phyloP scores from a whole-genome alignment of 2,797 vertebrate genomes.

The Gymnocypris eckloni region DNA sequence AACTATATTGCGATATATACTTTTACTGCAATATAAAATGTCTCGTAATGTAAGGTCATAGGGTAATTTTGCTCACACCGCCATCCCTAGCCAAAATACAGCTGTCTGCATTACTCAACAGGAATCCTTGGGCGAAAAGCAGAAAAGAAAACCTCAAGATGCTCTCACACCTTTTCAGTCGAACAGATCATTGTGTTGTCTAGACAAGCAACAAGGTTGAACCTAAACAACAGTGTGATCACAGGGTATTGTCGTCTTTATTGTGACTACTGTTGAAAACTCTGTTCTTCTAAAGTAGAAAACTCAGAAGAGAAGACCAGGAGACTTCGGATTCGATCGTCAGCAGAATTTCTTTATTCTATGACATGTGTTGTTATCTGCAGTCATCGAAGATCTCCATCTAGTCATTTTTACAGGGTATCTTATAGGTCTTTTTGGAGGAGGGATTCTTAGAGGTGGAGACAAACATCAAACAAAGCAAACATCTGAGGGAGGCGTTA shows the following conservation, averaged over 20 bases:
- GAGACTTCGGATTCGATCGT: too few relatives aligned
- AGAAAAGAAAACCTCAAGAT: slow-evolving; percentile 44
- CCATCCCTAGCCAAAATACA: slow-evolving; percentile 72
- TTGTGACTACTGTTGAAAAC: slow-evolving; percentile 66
- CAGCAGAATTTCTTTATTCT: too few relatives aligned
- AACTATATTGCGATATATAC: neutral
- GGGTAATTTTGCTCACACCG: neutral
- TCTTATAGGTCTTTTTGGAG: too few relatives aligned
- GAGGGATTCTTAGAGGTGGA: too few relatives aligned
- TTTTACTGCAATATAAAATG: neutral
- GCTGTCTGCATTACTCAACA: slow-evolving; percentile 57
- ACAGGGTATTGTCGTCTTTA: slow-evolving; percentile 69
- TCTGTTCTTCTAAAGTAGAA: too few relatives aligned
- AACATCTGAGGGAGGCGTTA: too few relatives aligned
- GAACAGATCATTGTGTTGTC: slow-evolving; percentile 73
- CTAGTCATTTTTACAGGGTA: too few relatives aligned
- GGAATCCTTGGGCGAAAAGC: slow-evolving; percentile 70
- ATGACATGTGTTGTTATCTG: too few relatives aligned
- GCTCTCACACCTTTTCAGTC: slow-evolving; percentile 70
- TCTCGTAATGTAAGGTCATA: slow-evolving; percentile 2
- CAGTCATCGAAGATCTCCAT: too few relatives aligned
- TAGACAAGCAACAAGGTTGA: slow-evolving; percentile 75
- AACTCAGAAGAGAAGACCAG: too few relatives aligned
- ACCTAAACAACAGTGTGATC: slow-evolving; percentile 74
- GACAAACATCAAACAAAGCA: too few relatives aligned